phyloP scores from a whole-genome alignment of 1,140 invertebrate genomes.

The Drosophila arawakana region DNA sequence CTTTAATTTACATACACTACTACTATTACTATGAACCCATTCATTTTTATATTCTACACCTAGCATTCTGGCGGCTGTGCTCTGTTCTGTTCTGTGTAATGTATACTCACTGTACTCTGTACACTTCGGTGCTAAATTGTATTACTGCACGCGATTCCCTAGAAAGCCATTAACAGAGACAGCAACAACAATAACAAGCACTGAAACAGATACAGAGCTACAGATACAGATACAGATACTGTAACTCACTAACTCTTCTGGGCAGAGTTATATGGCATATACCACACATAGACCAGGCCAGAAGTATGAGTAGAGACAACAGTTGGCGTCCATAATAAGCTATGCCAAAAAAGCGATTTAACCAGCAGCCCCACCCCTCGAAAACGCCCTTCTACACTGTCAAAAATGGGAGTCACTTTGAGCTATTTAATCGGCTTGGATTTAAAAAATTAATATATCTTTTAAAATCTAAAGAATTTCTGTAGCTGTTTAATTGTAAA shows the following conservation, averaged over 20 bases:
- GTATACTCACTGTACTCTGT: not conserved
- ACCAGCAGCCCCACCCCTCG: not conserved
- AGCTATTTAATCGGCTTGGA: too few relatives aligned
- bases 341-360: slow-evolving; percentile 48
- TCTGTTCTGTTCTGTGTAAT: not conserved
- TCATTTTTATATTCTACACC: slow-evolving; percentile 45
- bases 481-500: too few relatives aligned
- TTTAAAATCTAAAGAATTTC: too few relatives aligned
- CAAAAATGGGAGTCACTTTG: too few relatives aligned
- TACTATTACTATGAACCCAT: slow-evolving; percentile 5
- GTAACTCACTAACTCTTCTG: slow-evolving; percentile 57
- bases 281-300: not conserved
- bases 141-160: slow-evolving; percentile 78
- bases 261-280: slow-evolving; percentile 33
- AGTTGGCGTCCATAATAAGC: slow-evolving; percentile 60
- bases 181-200: slow-evolving; percentile 35
- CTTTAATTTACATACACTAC: slow-evolving; percentile 46
- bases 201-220: slow-evolving; percentile 20
- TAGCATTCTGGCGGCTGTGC: slow-evolving; percentile 7
- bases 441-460: too few relatives aligned
- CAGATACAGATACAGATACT: slow-evolving; percentile 12
- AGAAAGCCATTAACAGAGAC: slow-evolving; percentile 74
- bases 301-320: slow-evolving; percentile 22
- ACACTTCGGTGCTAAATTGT: slow-evolving; percentile 61
- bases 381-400: not conserved